Conservation (phyloP, 1,140 invertebrate genomes). For the Anastrepha ludens region DNA sequence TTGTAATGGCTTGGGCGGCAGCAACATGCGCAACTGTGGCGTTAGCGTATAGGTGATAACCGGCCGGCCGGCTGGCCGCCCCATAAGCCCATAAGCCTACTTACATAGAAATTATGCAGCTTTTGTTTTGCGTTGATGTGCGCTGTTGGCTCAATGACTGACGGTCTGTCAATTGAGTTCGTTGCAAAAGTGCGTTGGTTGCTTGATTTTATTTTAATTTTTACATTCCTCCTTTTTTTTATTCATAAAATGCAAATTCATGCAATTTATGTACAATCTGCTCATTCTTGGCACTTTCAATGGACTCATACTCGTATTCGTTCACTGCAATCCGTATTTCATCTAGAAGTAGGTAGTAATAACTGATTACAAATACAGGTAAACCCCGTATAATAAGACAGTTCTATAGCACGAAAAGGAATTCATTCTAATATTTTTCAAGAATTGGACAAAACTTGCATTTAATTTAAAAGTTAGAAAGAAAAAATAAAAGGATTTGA, state of each 20-base stretch:
- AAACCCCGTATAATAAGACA: background rate
- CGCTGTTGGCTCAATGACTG: constrained; percentile 24
- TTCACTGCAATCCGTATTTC: background rate
- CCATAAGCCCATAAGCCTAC: background rate
- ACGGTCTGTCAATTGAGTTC: background rate
- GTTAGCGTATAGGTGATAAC: background rate
- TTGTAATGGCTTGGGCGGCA: background rate
- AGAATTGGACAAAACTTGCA: too few relatives aligned
- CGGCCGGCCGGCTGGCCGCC: background rate
- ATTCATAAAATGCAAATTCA: constrained; percentile 42
- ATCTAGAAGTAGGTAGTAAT: background rate
- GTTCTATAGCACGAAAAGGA: too few relatives aligned
- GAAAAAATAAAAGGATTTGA: too few relatives aligned
- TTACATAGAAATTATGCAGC: constrained; percentile 7
- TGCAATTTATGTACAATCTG: constrained; percentile 33
- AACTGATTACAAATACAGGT: background rate
- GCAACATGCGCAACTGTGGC: background rate
- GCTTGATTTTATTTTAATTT: background rate
- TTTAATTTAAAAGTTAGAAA: too few relatives aligned
- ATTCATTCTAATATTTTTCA: too few relatives aligned
- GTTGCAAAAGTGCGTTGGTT: constrained; percentile 32
- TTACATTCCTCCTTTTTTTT: background rate
- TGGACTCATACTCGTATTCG: background rate
- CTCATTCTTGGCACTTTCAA: background rate
- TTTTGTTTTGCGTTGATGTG: background rate